Evolutionary conservation across 2,797 vertebrate genomes (phyloP).

Genomic region (Vipera latastei): DNA sequence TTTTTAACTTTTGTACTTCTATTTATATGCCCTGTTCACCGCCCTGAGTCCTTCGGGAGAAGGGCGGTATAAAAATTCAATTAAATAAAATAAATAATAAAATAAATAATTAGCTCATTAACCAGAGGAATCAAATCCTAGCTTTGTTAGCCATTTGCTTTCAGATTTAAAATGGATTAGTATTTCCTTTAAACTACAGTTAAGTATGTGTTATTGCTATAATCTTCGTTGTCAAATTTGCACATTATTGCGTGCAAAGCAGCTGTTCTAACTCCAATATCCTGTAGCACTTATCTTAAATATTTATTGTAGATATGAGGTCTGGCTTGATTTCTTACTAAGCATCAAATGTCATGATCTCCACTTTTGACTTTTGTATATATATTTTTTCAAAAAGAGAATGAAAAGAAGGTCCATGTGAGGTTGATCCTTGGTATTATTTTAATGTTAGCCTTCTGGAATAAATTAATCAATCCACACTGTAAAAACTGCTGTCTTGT

Average conservation of each 20-base stretch:
- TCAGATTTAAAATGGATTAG: not conserved
- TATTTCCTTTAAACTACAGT: not conserved
- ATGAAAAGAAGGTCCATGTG: not conserved
- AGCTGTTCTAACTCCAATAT: not conserved
- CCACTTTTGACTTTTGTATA: slow-evolving; percentile 9
- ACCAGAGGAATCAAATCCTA: not conserved
- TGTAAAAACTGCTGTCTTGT: slow-evolving; percentile 49
- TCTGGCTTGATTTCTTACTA: not conserved
- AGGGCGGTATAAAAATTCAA: no score
- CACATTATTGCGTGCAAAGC: not conserved
- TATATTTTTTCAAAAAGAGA: slow-evolving; percentile 1
- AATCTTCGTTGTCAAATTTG: not conserved
- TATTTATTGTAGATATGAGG: not conserved
- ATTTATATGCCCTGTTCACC: no score
- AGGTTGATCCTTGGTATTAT: slow-evolving; percentile 39
- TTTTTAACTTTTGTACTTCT: no score
- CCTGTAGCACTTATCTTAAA: not conserved
- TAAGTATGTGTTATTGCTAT: not conserved
- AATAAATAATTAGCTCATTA: no score
- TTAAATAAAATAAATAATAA: no score
- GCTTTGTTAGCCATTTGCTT: not conserved
- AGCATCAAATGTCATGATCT: not conserved
- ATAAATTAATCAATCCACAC: slow-evolving; percentile 53
- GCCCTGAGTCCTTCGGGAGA: no score
- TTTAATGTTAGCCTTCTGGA: slow-evolving; percentile 50